A percentile compares a stretch with the other conserved stretches of the same genome.
Conservation (phyloP, 1,140 invertebrate species). For the Halesus radiatus region DNA sequence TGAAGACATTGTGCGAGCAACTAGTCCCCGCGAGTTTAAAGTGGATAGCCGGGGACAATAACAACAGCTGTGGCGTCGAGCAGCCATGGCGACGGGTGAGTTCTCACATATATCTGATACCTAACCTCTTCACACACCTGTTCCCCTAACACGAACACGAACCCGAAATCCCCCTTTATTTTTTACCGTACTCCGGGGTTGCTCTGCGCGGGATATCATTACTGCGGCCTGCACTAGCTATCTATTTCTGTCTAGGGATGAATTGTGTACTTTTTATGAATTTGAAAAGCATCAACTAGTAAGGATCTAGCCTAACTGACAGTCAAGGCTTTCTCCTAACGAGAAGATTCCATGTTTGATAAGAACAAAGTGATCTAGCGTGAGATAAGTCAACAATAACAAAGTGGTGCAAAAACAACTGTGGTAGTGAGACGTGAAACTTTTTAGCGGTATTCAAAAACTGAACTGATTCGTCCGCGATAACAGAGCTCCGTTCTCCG, state of each 20-base stretch:
- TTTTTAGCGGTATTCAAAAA: not conserved
- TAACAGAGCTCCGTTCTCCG: constrained; percentile 5
- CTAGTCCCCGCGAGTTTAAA: constrained; percentile 50
- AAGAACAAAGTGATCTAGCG: constrained; percentile 3
- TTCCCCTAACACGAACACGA: not conserved
- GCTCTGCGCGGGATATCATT: not conserved
- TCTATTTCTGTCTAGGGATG: too few relatives aligned
- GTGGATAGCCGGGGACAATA: constrained; percentile 49
- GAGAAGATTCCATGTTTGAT: constrained; percentile 8
- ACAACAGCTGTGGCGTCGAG: constrained; percentile 52
- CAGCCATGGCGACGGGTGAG: constrained; percentile 54
- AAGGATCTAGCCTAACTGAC: not conserved
- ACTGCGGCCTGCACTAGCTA: too few relatives aligned
- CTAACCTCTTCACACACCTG: not conserved
- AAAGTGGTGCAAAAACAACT: constrained; percentile 30
- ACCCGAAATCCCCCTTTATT: not conserved
- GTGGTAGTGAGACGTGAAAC: constrained; percentile 35
- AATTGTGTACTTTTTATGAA: too few relatives aligned
- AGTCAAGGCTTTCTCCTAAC: not conserved
- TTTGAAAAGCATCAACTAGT: too few relatives aligned
- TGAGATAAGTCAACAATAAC: constrained; percentile 22
- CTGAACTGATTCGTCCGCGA: constrained; percentile 11
- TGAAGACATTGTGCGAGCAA: constrained; percentile 54
- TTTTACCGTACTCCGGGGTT: not conserved
- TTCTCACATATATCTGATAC: not conserved